Evolutionary conservation across 2,888 invertebrate genomes (phyloP).

Genomic region (Hirudinaria manillensis): DNA sequence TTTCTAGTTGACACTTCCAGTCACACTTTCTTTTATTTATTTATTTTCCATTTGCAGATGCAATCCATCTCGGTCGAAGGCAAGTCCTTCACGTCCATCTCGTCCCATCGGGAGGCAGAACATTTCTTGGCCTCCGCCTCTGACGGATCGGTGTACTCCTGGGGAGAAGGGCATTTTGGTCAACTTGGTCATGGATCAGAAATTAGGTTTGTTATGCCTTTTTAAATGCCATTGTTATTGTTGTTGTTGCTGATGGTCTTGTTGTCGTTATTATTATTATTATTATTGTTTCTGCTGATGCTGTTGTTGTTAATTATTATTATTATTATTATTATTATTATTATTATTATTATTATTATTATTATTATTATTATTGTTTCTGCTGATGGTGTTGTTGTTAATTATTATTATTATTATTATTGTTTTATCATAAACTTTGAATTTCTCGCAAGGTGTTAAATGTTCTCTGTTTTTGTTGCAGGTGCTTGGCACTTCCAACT

Average conservation of each 20-base stretch:
- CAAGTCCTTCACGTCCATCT: slow-evolving; percentile 61
- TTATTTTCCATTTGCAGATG: not conserved
- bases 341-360: too few species aligned
- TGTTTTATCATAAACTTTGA: too few species aligned
- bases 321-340: too few species aligned
- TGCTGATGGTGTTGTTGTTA: too few species aligned
- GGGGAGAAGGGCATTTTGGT: slow-evolving; percentile 94
- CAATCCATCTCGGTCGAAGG: not conserved
- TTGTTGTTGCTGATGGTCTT: too few species aligned
- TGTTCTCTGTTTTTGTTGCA: not conserved
- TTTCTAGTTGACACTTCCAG: not conserved
- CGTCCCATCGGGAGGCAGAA: slow-evolving; percentile 89
- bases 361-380: too few species aligned
- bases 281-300: too few species aligned
- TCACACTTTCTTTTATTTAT: not conserved
- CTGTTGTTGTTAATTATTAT: not conserved
- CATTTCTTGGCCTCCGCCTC: slow-evolving; percentile 83
- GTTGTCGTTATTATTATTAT: too few species aligned
- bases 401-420: too few species aligned
- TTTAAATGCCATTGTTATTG: not conserved
- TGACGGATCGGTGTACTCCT: slow-evolving; percentile 88
- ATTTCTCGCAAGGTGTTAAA: too few species aligned
- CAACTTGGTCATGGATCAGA: slow-evolving; percentile 75
- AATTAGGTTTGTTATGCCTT: slow-evolving; percentile 43
- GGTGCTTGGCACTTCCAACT: slow-evolving; percentile 71